These are phyloP conservation scores for Gambusia yucatana DNA, from an alignment of 2,797 vertebrate genomes.

Conservation along the genomic window DNA sequence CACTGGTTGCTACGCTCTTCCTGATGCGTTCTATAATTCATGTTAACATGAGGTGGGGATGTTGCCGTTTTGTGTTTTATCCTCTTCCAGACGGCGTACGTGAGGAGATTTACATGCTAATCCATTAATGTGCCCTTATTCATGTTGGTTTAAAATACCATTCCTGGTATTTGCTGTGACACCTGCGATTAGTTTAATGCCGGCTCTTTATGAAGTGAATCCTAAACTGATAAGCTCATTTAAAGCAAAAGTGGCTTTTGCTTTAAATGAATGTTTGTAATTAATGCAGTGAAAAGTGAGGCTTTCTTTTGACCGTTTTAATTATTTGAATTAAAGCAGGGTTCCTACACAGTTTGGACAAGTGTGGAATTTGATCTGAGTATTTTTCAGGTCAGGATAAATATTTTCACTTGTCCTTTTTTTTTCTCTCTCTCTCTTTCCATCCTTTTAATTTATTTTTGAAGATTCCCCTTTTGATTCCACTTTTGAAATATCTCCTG, in stretches of 20 bases:
- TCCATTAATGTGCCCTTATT: constrained; percentile 52
- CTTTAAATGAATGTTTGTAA: constrained; percentile 6
- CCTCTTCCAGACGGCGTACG: constrained; percentile 31
- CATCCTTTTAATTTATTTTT: too few species aligned
- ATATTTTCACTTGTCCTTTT: background rate
- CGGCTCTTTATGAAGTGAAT: constrained; percentile 46
- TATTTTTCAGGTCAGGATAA: background rate
- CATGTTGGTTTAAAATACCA: constrained; percentile 38
- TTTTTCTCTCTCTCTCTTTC: background rate
- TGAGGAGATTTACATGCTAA: constrained; percentile 46
- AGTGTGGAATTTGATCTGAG: background rate
- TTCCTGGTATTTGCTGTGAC: constrained; percentile 46
- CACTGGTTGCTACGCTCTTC: constrained; percentile 33
- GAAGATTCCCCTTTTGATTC: background rate
- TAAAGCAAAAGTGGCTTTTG: background rate
- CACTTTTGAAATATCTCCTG: background rate
- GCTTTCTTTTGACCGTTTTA: background rate
- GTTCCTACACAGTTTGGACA: constrained; percentile 1
- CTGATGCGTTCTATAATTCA: constrained; percentile 13
- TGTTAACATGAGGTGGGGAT: constrained; percentile 33
- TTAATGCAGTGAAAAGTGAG: background rate
- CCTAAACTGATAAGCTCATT: constrained; percentile 8
- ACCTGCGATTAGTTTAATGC: constrained; percentile 44
- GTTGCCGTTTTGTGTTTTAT: constrained; percentile 45
- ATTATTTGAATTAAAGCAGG: background rate